A percentile compares a stretch with the other conserved stretches of the same genome.
Conservation (phyloP, 2,888 invertebrate genomes). For the Agrotis exclamationis region DNA sequence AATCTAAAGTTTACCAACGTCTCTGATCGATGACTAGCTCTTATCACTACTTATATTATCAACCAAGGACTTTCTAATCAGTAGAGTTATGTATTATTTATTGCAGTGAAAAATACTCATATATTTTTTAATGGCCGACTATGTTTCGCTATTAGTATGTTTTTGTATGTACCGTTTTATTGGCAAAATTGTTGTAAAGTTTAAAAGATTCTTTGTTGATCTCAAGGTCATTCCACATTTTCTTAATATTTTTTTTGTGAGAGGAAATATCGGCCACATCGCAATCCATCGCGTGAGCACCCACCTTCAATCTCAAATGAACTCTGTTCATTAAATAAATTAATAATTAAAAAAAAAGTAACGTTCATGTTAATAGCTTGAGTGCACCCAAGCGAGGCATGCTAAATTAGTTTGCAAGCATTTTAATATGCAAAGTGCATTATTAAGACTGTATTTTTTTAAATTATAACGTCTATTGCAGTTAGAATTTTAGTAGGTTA, state of each 20-base stretch:
- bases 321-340: constrained; percentile 29
- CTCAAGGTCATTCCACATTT: too few relatives aligned
- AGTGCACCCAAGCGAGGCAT: constrained; percentile 19
- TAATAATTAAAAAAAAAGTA: constrained; percentile 16
- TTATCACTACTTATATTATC: constrained; percentile 50
- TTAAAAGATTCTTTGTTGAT: too few relatives aligned
- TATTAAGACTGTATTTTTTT: constrained; percentile 10
- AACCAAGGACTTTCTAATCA: constrained; percentile 58
- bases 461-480: neutral
- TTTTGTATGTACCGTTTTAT: constrained; percentile 3
- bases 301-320: constrained; percentile 16
- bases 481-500: neutral
- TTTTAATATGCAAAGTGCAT: constrained; percentile 7
- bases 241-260: neutral
- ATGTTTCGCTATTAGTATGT: constrained; percentile 3
- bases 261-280: neutral
- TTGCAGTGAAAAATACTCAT: constrained; percentile 28
- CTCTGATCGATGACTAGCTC: constrained; percentile 50
- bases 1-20: constrained; percentile 34
- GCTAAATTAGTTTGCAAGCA: constrained; percentile 17
- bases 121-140: constrained; percentile 9
- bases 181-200: too few relatives aligned
- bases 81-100: constrained; percentile 40
- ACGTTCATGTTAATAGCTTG: constrained; percentile 25
- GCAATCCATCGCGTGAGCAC: constrained; percentile 22